phyloP scores from a whole-genome alignment of 2,797 vertebrate genomes.

The Pempheris klunzingeri region DNA sequence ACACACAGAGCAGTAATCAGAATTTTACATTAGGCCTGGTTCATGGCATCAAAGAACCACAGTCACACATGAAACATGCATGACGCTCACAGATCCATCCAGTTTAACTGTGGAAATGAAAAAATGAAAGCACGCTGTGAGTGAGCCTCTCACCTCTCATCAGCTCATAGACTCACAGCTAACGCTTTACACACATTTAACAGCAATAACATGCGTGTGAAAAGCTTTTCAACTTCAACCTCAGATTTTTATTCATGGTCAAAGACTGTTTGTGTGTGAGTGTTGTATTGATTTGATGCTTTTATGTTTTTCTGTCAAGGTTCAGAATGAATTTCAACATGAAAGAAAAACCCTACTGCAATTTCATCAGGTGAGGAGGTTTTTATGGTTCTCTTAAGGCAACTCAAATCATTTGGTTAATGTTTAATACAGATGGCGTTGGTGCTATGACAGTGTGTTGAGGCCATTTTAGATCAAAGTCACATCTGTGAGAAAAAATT shows the following conservation, averaged over 20 bases:
- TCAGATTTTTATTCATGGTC: slow-evolving; percentile 11
- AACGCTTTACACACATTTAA: slow-evolving; percentile 15
- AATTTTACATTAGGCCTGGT: slow-evolving; percentile 26
- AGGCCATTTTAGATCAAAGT: too few species aligned
- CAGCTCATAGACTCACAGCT: background rate
- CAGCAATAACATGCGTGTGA: slow-evolving; percentile 1
- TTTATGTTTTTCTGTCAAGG: slow-evolving; percentile 7
- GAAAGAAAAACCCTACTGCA: background rate
- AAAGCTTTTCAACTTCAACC: slow-evolving; percentile 12
- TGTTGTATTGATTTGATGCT: background rate
- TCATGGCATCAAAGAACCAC: slow-evolving; percentile 29
- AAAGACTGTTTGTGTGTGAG: background rate
- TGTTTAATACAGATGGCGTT: background rate
- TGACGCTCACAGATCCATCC: background rate
- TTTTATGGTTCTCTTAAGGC: background rate
- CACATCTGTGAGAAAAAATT: too few species aligned
- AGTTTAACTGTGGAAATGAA: slow-evolving; percentile 18
- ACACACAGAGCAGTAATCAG: slow-evolving; percentile 18
- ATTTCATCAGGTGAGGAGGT: background rate
- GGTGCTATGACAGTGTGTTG: too few species aligned
- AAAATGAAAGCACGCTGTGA: background rate
- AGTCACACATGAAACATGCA: slow-evolving; percentile 38
- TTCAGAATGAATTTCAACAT: slow-evolving; percentile 3
- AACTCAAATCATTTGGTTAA: background rate
- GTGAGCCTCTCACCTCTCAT: slow-evolving; percentile 18